Base-by-base conservation (phyloP, 2,113 vertebrate genomes). In the Macquaria australasica region DNA sequence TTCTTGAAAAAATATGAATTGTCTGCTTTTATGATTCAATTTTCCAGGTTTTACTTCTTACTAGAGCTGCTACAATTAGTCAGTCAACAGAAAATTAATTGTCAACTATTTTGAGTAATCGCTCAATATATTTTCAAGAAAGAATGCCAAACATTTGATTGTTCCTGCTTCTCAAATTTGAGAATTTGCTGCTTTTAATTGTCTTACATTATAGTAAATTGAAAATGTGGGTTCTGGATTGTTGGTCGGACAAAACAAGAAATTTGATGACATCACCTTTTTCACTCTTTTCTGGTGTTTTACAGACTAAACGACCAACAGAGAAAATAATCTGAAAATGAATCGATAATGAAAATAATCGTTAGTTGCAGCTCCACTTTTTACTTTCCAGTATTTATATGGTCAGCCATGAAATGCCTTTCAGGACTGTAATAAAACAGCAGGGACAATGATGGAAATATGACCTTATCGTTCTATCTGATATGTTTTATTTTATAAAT, bases 401-500 rank as follows among this genome's bases (percentile, higher is more conserved):
- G 21, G 21, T 43, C 28, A 59, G 64, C 68, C 41, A 8, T 53
- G 28, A 0, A 74, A 59, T 3, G 18, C 25, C 11, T 45, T 18
- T 48, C 48, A 34, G 23, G n/a, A 50, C 58, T 2, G 4, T 55
- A 14, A 56, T 56, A 58, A 64, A 37, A 62, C 34, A 74, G 10
- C 39, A 15, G 7, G 2, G 5, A 23, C 25, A 21, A 39, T 41
- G 31, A 86, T 66, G 39, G 63, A 81, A 74, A 60, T 55, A 11
- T 9, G 48, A 23, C 41, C 55, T 59, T 18, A 67, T 39, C 1
- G 12, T 69, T 73, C 11, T 37, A 3, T 41, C 51, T 16, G 20
- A 16, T 43, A 14, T 69, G 14, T 71, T 81, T 60, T 51, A 25
- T 31, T 67, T 68, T 8, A 50, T 37, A 45, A 62, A 69, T 81